Conservation (phyloP, 2,797 vertebrate genomes). For the Tangara arthus region DNA sequence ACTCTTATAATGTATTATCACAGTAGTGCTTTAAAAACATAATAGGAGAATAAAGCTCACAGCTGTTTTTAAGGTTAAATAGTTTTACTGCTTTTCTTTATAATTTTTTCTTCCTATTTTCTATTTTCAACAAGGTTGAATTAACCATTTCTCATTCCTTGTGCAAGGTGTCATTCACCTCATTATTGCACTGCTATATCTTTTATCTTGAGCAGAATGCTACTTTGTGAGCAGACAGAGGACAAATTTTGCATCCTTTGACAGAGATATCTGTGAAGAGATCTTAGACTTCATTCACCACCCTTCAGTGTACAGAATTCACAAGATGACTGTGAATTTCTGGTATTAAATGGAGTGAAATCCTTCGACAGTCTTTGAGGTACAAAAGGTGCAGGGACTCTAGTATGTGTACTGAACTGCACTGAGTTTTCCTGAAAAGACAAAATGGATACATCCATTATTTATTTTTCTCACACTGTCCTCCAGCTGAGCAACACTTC, state of each 20-base stretch:
- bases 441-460: not conserved
- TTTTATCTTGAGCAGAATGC: not conserved
- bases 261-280: not conserved
- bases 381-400: not conserved
- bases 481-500: not conserved
- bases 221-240: not conserved
- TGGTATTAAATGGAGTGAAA: not conserved
- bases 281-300: not conserved
- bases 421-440: not conserved
- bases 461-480: not conserved
- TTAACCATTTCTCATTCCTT: not conserved
- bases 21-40: not conserved
- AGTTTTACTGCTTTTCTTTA: not conserved
- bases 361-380: not conserved
- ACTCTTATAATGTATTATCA: not conserved
- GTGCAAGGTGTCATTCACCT: not conserved
- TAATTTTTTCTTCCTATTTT: not conserved
- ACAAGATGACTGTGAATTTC: not conserved
- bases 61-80: not conserved
- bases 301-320: not conserved
- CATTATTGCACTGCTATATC: not conserved
- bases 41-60: not conserved
- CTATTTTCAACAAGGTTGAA: not conserved
- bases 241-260: not conserved
- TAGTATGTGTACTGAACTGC: not conserved